Conservation (phyloP, 2,888 invertebrate genomes). For the Clunio marinus region DNA sequence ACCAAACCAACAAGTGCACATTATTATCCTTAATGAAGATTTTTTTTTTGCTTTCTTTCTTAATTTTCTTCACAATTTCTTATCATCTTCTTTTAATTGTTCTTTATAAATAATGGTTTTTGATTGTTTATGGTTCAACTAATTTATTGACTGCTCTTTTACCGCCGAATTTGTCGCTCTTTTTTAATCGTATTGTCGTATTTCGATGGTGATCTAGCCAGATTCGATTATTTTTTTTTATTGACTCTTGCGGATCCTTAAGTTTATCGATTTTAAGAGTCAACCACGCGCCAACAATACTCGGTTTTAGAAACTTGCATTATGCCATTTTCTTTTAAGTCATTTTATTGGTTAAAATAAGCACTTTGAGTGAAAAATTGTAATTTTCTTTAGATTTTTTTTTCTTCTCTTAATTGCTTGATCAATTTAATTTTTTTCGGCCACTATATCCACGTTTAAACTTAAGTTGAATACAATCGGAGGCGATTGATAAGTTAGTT, state of each 20-base stretch:
- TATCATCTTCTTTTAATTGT: neutral
- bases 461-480: neutral
- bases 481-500: neutral
- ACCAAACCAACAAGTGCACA: conserved; percentile 33
- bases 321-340: neutral
- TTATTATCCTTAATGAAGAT: conserved; percentile 13
- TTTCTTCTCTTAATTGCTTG: conserved; percentile 36
- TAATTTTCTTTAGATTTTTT: conserved; percentile 23
- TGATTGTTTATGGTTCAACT: no score
- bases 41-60: neutral
- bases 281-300: neutral
- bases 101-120: no score
- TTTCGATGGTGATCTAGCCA: neutral
- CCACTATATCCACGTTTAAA: conserved; percentile 1
- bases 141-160: no score
- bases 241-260: conserved; percentile 24
- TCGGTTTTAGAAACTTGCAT: neutral
- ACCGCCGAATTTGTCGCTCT: no score
- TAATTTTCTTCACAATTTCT: conserved; percentile 16
- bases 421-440: conserved; percentile 34
- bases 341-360: neutral
- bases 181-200: no score
- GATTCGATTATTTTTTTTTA: conserved; percentile 34
- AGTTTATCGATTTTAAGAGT: neutral
- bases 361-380: conserved; percentile 1